Evolutionary conservation across 1,140 invertebrate genomes (phyloP), one percentile per base, ranked within the genome.

Genomic region (Pogonomyrmex californicus): DNA sequence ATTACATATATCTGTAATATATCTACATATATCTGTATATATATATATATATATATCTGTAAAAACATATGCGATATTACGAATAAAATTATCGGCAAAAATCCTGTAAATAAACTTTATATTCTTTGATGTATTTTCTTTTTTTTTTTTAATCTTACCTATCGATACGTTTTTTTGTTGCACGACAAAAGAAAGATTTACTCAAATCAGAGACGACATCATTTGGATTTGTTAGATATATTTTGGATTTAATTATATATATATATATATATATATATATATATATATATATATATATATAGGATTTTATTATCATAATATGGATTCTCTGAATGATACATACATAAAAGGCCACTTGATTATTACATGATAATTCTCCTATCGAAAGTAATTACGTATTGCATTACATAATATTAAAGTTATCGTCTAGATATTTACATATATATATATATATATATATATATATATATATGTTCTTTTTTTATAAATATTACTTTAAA

Each of bases 311-410:
- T 90, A 81, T 88, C 33, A 76, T 86, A 91, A 89, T 91, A 58
- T 73, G 77, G 85, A 86, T 91, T n/a, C n/a, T 70, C 83, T 81
- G 73, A 92, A 88, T 91, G 76, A 89, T 91, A 86, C 90, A 92
- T 93, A 92, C 93, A 94, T 94, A 91, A 93, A 94, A 94, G 92
- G 90, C 91, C 92, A 89, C 91, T 93, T 78, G 89, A 93, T 92
- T 86, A 92, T 92, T 87, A 93, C 82, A 91, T 49, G 60, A 91
- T 88, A 83, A 86, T 85, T 77, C n/a, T n/a, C n/a, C 75, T 76
- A 56, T 91, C 63, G 65, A 90, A 90, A 60, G 65, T n/a, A n/a
- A n/a, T n/a, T 91, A 90, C 66, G n/a, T 78, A 75, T 81, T 58
- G 47, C 87, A 90, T n/a, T n/a, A n/a, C n/a, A 38, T 70, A 87